phyloP scores from a whole-genome alignment of 1,140 invertebrate species.

The Camponotus pennsylvanicus region DNA sequence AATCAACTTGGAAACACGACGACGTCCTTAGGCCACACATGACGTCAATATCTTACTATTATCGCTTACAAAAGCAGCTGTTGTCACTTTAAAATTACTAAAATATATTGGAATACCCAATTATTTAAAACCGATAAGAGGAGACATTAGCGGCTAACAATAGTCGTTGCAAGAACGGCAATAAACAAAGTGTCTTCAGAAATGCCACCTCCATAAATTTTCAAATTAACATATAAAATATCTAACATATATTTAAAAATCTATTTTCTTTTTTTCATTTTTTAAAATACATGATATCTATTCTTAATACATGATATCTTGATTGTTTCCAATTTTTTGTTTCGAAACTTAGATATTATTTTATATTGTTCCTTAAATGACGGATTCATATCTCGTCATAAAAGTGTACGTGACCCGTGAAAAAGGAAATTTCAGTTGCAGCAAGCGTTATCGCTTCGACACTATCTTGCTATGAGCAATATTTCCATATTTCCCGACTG shows the following conservation, averaged over 20 bases:
- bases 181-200: neutral
- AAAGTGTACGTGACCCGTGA: neutral
- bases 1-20: neutral
- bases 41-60: neutral
- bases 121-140: conserved; percentile 1
- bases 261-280: neutral
- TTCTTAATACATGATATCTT: neutral
- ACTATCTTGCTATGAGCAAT: conserved; percentile 63
- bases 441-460: conserved; percentile 58
- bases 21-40: neutral
- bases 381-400: conserved; percentile 23
- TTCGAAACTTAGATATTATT: conserved; percentile 5
- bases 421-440: conserved; percentile 72
- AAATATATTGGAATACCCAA: neutral
- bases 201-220: neutral
- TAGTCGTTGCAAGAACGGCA: neutral
- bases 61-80: neutral
- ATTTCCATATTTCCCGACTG: conserved; percentile 69
- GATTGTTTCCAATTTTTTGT: conserved; percentile 12
- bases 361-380: conserved; percentile 10
- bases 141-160: neutral
- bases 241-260: too few relatives aligned
- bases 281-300: neutral
- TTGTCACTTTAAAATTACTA: neutral
- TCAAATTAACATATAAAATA: neutral